Base-by-base conservation (phyloP, 2,888 invertebrate genomes). In the Nasonovia ribisnigri region DNA sequence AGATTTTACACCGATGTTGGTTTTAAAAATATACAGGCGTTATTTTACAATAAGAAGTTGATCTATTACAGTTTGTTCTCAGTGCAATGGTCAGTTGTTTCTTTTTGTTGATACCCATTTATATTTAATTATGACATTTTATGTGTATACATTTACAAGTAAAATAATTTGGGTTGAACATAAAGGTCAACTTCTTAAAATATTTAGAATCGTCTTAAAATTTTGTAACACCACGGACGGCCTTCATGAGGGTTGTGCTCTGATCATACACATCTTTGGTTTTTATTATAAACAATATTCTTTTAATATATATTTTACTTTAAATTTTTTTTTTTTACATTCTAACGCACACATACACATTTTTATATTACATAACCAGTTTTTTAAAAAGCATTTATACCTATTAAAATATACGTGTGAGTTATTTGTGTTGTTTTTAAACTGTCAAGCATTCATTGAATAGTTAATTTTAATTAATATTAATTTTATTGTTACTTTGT, bases 211-310 rank as follows among this genome's bases (percentile, higher is more conserved):
- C 46, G 88, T 67, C 90, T 84, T 89, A 89, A 77, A n/a, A 93
- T 60, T 90, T 93, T 93, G 89, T 93, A 90, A 90, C 93, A 93
- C 90, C 93, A 93, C 93, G 93, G 93, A 93, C 86, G 93, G 90
- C 93, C 93, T 93, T 93, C 93, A 93, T 93, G 84, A 93, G 93
- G 93, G 93, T 90, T 93, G 57, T 93, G 48, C 54, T 86, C 36
- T 90, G 90, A 93, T 93, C 36, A 90, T 90, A 93, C 60, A 84
- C 84, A 93, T 90, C 36, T 89, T 86, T 90, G 84, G 84, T 90
- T 93, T 93, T 90, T 36, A 89, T 89, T 89, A 84, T 77, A 46
- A 89, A 89, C 57, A 89, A 84, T 57, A 90, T 93, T 93, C 93
- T 90, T 89, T 90, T 46, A 90, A 88, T 93, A 90, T 90, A 89